phyloP scores from a whole-genome alignment of 2,888 invertebrate species.

The Perizoma affinitatum region DNA sequence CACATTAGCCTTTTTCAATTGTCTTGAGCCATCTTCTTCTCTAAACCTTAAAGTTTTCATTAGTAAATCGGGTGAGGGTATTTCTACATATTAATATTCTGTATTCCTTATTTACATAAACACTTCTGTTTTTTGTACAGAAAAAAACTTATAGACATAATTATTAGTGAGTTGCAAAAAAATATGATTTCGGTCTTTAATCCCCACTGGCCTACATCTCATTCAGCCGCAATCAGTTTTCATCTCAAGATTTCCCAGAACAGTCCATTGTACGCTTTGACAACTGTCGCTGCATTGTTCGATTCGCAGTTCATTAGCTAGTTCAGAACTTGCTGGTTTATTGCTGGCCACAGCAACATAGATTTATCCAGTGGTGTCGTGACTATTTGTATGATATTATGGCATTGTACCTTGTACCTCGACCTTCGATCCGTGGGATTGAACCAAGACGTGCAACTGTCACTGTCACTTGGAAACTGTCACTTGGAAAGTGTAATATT shows the following conservation, averaged over 20 bases:
- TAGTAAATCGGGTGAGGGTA: background rate
- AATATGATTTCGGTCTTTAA: background rate
- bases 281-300: conserved; percentile 17
- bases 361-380: background rate
- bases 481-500: too few relatives aligned
- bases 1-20: too few relatives aligned
- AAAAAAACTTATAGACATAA: background rate
- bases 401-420: background rate
- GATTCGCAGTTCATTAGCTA: conserved; percentile 14
- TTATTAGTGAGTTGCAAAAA: background rate
- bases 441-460: too few relatives aligned
- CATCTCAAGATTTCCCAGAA: conserved; percentile 21
- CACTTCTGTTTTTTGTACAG: too few relatives aligned
- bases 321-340: conserved; percentile 3
- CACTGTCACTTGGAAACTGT: too few relatives aligned
- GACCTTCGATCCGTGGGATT: background rate
- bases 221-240: background rate
- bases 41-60: too few relatives aligned
- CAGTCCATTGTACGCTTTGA: conserved; percentile 13
- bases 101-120: too few relatives aligned
- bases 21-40: too few relatives aligned
- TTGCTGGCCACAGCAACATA: too few relatives aligned
- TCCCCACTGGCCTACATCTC: conserved; percentile 4
- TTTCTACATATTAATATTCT: too few relatives aligned
- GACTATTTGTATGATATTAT: too few relatives aligned